Conservation (phyloP, 2,888 invertebrate genomes). For the Eurytoma adleriae region DNA sequence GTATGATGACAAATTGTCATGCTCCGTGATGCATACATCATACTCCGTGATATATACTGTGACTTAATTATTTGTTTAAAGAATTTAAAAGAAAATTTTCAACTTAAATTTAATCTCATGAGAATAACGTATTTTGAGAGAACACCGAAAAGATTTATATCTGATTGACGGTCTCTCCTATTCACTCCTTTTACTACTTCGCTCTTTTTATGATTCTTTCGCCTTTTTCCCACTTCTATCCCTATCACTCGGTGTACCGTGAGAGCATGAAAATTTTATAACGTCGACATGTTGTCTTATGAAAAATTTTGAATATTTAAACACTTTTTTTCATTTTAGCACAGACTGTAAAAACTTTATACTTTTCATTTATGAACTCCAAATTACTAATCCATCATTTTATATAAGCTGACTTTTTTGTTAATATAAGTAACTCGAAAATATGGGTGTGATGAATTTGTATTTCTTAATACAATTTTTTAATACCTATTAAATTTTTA, state of each 20-base stretch:
- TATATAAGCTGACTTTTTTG: neutral
- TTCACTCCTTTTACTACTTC: conserved; percentile 37
- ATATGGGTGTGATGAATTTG: too few relatives aligned
- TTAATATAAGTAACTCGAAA: too few relatives aligned
- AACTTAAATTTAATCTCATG: conserved; percentile 9
- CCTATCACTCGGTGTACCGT: conserved; percentile 22
- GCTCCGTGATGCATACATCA: conserved; percentile 11
- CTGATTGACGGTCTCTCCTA: conserved; percentile 7
- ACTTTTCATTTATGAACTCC: too few relatives aligned
- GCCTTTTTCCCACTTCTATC: conserved; percentile 22
- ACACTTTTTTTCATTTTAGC: neutral
- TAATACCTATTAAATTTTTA: too few relatives aligned
- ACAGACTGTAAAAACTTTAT: too few relatives aligned
- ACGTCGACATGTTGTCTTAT: conserved; percentile 6
- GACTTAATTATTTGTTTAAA: conserved; percentile 31
- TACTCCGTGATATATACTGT: neutral
- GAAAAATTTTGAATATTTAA: conserved; percentile 11
- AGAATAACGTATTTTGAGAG: conserved; percentile 39
- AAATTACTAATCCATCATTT: conserved; percentile 6
- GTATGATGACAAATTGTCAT: conserved; percentile 7
- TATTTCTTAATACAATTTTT: too few relatives aligned
- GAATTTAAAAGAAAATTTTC: neutral
- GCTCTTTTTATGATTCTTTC: conserved; percentile 10
- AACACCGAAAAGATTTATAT: conserved; percentile 18
- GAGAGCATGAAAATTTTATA: conserved; percentile 22